Evolutionary conservation across 1,140 invertebrate genomes (phyloP).

Genomic region (Zophobas atratus): DNA sequence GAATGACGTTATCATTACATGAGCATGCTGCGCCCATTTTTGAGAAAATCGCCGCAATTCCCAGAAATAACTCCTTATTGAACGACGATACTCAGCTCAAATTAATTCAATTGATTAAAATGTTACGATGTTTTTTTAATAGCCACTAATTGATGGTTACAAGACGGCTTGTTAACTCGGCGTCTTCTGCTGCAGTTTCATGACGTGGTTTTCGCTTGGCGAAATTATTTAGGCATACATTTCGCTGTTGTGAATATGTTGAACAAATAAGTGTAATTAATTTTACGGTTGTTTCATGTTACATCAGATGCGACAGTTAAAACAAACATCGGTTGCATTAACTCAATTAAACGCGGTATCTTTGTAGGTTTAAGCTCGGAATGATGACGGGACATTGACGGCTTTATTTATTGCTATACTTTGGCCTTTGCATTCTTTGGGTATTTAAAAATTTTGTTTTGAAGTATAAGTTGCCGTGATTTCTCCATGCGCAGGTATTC

Average conservation of each 20-base stretch:
- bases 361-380: not conserved
- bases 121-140: not conserved
- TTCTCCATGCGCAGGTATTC: too few relatives aligned
- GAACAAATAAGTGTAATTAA: slow-evolving; percentile 48
- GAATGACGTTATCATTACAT: slow-evolving; percentile 2
- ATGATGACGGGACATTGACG: too few relatives aligned
- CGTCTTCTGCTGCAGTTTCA: slow-evolving; percentile 3
- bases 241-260: slow-evolving; percentile 25
- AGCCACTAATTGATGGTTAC: not conserved
- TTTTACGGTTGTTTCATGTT: slow-evolving; percentile 22
- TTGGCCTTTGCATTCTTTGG: too few relatives aligned
- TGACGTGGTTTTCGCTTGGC: slow-evolving; percentile 5
- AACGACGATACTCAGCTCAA: not conserved
- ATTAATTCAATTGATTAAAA: slow-evolving; percentile 13
- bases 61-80: not conserved
- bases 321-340: slow-evolving; percentile 5
- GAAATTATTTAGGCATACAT: slow-evolving; percentile 15
- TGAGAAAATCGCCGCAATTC: slow-evolving; percentile 4
- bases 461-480: too few relatives aligned
- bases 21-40: slow-evolving; percentile 5
- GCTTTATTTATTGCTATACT: too few relatives aligned
- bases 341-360: slow-evolving; percentile 9
- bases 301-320: slow-evolving; percentile 7
- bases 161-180: not conserved
- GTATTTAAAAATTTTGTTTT: too few relatives aligned